Evolutionary conservation across 2,797 vertebrate genomes (phyloP), one percentile per base, ranked within the genome.

Genomic region (Uromys caudimaculatus): DNA sequence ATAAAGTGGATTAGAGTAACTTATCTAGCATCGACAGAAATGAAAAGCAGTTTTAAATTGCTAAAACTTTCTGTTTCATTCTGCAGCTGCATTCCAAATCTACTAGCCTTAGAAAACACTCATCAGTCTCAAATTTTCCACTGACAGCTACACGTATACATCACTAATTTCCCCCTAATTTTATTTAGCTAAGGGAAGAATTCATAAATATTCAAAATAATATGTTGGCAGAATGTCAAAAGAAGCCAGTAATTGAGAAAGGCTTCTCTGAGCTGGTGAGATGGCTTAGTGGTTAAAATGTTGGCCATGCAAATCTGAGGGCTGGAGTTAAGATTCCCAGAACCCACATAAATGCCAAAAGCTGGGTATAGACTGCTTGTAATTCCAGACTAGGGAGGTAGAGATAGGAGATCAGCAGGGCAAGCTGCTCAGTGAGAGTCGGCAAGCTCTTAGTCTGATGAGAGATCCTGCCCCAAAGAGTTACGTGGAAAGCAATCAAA

Each of bases 121-220:
- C 35, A 94, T 3, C 69, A 95, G 41, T 23, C 24, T 69, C 23
- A 35, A 14, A 91, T 73, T 64, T 90, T 78, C 60, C 27, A 77
- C 0, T 62, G n/a, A 86, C 27, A 88, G 44, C n/a, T 89, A 19
- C 89, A 58, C 3, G 41, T 47, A 64, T 21, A 44, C 1, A 56
- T 17, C 35, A 52, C 19, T 91, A 21, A 29, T 64, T 89, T 64
- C 62, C 44, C 47, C 64, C 58, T 83, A 73, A 14, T 96, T 94
- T 88, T 71, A 91, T 62, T 90, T 81, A 54, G 24, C 32, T 91
- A 85, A 91, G 4, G 1, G 27, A 7, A 81, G 27, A 79, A 8
- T 50, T 92, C 8, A 75, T 35, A 92, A 73, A 52, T n/a, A 79
- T 76, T 95, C 29, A 90, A 92, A 90, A 79, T 84, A 93, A 83